Conservation (phyloP, 2,113 vertebrate genomes). For the Coryphaenoides rupestris region DNA sequence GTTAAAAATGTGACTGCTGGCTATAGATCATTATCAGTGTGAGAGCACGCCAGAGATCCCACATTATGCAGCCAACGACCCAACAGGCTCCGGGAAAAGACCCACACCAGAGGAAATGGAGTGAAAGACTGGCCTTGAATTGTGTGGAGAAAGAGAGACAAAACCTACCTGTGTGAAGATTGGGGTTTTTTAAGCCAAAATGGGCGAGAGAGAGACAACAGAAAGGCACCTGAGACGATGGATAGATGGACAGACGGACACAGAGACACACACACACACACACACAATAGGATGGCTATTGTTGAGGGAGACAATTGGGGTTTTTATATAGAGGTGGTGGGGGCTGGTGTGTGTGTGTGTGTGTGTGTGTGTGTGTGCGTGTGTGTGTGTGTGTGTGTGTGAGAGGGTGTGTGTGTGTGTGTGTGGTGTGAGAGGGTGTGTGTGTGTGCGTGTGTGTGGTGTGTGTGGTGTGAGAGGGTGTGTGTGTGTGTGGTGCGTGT, state of each 20-base stretch:
- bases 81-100: no score
- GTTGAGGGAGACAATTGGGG: conserved; percentile 25
- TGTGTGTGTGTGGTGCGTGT: conserved; percentile 34
- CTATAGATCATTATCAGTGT: no score
- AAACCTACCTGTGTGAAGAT: no score
- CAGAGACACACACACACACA: not conserved
- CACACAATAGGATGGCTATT: conserved; percentile 30
- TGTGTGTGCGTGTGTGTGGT: conserved; percentile 49
- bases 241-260: not conserved
- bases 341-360: conserved; percentile 2
- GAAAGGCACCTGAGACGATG: not conserved
- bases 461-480: conserved; percentile 29
- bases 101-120: no score
- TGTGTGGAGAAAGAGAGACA: no score
- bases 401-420: conserved; percentile 13
- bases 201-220: no score
- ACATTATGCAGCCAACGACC: no score
- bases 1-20: no score
- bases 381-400: conserved; percentile 55
- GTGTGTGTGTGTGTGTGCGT: conserved; percentile 34
- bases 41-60: no score
- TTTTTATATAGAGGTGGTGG: conserved; percentile 58
- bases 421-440: conserved; percentile 33
- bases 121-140: no score
- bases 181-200: no score